phyloP scores from a whole-genome alignment of 2,113 vertebrate genomes.

The Lepidothrix coronata region DNA sequence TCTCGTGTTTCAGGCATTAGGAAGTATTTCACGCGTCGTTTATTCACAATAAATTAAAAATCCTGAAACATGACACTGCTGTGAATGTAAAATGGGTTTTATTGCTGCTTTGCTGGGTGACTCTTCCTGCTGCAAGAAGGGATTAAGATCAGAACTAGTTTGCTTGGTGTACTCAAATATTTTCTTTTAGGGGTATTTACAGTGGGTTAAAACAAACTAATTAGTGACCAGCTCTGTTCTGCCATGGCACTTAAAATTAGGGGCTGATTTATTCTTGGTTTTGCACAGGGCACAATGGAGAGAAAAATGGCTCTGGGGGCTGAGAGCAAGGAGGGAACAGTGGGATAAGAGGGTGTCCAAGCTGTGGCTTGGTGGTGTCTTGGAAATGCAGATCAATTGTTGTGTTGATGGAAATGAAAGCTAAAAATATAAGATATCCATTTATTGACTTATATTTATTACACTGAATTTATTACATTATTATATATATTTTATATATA shows the following conservation, averaged over 20 bases:
- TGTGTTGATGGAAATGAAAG: background rate
- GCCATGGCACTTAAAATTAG: background rate
- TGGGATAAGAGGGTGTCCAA: background rate
- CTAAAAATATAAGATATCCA: background rate
- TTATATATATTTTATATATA: too few species aligned
- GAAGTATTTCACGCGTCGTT: conserved; percentile 9
- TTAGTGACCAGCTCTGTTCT: background rate
- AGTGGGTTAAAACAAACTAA: background rate
- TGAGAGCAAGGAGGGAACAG: background rate
- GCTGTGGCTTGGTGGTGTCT: background rate
- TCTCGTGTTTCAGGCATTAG: background rate
- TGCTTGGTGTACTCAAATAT: background rate
- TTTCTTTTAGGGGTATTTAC: background rate
- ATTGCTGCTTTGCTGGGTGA: background rate
- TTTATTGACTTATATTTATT: too few species aligned
- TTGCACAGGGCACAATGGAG: background rate
- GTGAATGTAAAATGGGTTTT: background rate
- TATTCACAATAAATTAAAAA: conserved; percentile 41
- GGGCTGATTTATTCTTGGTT: background rate
- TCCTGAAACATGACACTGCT: background rate
- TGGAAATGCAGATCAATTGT: background rate
- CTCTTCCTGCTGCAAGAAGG: background rate
- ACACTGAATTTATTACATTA: too few species aligned
- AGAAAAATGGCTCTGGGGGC: background rate
- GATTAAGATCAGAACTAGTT: background rate